Conservation (phyloP, 1,140 invertebrate genomes). For the Drosophila lowei region DNA sequence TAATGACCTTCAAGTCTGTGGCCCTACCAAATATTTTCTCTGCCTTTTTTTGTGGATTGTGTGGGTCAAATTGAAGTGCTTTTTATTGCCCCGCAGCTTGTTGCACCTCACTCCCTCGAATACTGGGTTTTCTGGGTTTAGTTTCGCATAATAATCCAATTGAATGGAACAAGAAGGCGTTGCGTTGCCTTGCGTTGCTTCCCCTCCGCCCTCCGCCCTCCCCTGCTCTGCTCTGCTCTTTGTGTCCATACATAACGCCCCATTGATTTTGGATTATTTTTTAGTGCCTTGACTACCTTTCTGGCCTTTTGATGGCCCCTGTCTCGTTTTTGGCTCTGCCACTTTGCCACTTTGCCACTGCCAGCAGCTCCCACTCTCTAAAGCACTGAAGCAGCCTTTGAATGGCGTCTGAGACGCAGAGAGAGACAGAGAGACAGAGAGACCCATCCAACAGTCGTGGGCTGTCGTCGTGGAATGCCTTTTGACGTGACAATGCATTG, state of each 20-base stretch:
- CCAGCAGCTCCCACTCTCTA: background rate
- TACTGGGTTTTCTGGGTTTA: slow-evolving; percentile 43
- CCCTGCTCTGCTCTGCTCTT: background rate
- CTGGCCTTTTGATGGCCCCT: slow-evolving; percentile 41
- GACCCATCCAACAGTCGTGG: slow-evolving; percentile 37
- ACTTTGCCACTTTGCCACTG: slow-evolving; percentile 14
- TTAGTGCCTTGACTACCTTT: slow-evolving; percentile 77
- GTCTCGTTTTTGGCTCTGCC: slow-evolving; percentile 10
- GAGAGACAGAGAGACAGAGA: background rate
- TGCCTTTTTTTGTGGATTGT: slow-evolving; percentile 35
- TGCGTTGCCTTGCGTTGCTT: slow-evolving; percentile 13
- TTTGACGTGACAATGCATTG: slow-evolving; percentile 54
- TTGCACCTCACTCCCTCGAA: slow-evolving; percentile 49
- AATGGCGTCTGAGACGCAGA: slow-evolving; percentile 17
- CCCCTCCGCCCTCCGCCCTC: slow-evolving; percentile 10
- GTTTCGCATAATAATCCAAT: slow-evolving; percentile 80
- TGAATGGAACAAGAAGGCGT: slow-evolving; percentile 39
- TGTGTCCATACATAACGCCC: slow-evolving; percentile 68
- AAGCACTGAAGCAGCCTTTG: slow-evolving; percentile 23
- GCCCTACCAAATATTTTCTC: slow-evolving; percentile 28
- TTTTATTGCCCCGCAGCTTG: slow-evolving; percentile 79
- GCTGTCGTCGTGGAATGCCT: slow-evolving; percentile 54
- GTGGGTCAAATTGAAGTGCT: slow-evolving; percentile 80
- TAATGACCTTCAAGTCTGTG: slow-evolving; percentile 64
- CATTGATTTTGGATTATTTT: slow-evolving; percentile 82